Conservation (phyloP, 2,113 vertebrate genomes). For the Scartelaos histophorus region DNA sequence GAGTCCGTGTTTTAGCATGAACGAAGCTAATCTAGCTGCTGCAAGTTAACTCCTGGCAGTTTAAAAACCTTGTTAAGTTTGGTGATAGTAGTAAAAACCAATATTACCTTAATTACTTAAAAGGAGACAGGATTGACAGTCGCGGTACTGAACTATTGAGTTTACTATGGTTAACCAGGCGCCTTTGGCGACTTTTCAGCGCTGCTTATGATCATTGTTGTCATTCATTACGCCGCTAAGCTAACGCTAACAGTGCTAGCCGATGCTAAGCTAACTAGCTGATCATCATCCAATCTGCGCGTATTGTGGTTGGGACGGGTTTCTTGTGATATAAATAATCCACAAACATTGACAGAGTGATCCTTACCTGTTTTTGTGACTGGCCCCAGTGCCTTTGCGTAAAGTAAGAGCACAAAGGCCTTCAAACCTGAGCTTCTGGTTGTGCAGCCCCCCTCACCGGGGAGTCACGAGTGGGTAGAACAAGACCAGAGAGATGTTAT, state of each 20-base stretch:
- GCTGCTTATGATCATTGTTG: slow-evolving; percentile 16
- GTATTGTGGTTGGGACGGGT: background rate
- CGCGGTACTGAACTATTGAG: too few relatives aligned
- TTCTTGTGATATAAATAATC: background rate
- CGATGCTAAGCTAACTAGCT: slow-evolving; percentile 14
- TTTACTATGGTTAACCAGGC: slow-evolving; percentile 2
- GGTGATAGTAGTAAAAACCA: background rate
- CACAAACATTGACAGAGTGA: background rate
- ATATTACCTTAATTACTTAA: background rate
- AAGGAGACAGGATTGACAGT: background rate
- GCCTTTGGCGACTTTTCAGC: background rate
- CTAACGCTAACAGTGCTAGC: slow-evolving; percentile 36
- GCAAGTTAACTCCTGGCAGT: background rate
- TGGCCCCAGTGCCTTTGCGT: background rate
- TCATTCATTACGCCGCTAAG: slow-evolving; percentile 17
- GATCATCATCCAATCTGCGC: background rate
- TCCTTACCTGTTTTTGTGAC: slow-evolving; percentile 51
- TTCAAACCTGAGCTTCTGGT: slow-evolving; percentile 43
- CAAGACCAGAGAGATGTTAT: background rate
- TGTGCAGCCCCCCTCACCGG: slow-evolving; percentile 4
- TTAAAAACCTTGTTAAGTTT: background rate
- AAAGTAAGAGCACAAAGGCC: slow-evolving; percentile 38
- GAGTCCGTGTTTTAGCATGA: background rate
- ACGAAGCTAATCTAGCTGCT: background rate
- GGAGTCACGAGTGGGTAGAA: background rate